Evolutionary conservation across 2,888 invertebrate genomes (phyloP), one percentile per base, ranked within the genome.

Genomic region (Crossocerus cetratus): DNA sequence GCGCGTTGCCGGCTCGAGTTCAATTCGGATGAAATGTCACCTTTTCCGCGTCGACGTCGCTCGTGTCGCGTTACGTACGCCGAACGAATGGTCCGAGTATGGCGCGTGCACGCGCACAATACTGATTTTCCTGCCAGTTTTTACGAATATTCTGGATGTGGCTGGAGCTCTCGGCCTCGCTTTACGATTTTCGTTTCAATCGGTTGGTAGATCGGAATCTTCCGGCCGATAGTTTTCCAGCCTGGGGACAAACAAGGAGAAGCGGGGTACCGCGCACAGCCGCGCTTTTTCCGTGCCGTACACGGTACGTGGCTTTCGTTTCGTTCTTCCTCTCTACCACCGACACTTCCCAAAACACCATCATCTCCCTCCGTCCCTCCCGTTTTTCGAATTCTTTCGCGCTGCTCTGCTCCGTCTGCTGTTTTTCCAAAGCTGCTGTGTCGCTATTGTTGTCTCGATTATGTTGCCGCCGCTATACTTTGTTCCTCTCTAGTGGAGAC

Each of bases 381-480:
- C 43, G 13, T 49, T 49, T 49, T 5, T 16, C n/a, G 49, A 3
- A 16, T 49, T 49, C 14, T 49, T 49, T 49, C 49, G 49, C 20
- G 66, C 20, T 61, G 64, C 18, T 54, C 63, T 69, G 67, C 65
- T 73, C 64, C 67, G 70, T 66, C 68, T 67, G 63, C 67, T 75
- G 69, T 73, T 69, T 68, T 81, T 77, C 77, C 60, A 65, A 72
- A 32, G 8, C 32, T 32, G 75, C 70, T 81, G 81, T 79, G 73
- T 73, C 77, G 81, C 72, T 81, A 77, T 77, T 79, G 74, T 67
- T 78, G 79, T 77, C 72, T 81, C 81, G 80, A 80, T 81, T 32
- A 32, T 32, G 32, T 32, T 32, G 32, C 32, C 32, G 32, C 4
- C 32, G 32, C 49, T 57, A 57, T 57, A 21, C 32, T 32, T 32